Conservation (phyloP, 2,113 vertebrate species). For the Panurus biarmicus region DNA sequence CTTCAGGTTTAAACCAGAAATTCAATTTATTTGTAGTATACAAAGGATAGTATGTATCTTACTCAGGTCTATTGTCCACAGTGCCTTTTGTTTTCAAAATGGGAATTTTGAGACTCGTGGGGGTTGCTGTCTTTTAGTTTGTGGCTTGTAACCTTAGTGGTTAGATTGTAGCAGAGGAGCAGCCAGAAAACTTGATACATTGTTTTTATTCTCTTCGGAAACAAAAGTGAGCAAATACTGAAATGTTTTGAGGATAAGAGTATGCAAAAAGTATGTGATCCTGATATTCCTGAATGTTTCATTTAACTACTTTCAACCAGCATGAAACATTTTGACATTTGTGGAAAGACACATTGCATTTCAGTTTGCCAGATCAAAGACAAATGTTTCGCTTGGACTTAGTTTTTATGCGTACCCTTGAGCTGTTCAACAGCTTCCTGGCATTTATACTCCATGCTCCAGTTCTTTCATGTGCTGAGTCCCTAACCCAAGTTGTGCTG, state of each 20-base stretch:
- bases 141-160: neutral
- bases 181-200: neutral
- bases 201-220: neutral
- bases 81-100: neutral
- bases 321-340: slow-evolving; percentile 15
- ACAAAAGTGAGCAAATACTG: neutral
- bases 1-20: neutral
- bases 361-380: slow-evolving; percentile 22
- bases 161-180: neutral
- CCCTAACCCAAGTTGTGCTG: neutral
- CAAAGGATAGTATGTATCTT: neutral
- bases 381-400: slow-evolving; percentile 19
- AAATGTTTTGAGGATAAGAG: neutral
- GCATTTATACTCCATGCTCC: neutral
- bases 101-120: neutral
- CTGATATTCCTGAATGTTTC: neutral
- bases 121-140: neutral
- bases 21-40: neutral
- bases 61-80: neutral
- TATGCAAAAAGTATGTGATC: neutral
- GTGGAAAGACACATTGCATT: slow-evolving; percentile 4
- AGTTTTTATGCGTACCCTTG: slow-evolving; percentile 3
- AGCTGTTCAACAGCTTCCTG: slow-evolving; percentile 20
- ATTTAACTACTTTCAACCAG: neutral
- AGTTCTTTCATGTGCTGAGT: neutral